These are phyloP conservation scores for Ochlodes sylvanus DNA, from an alignment of 2,888 invertebrate genomes.

Conservation along the genomic window DNA sequence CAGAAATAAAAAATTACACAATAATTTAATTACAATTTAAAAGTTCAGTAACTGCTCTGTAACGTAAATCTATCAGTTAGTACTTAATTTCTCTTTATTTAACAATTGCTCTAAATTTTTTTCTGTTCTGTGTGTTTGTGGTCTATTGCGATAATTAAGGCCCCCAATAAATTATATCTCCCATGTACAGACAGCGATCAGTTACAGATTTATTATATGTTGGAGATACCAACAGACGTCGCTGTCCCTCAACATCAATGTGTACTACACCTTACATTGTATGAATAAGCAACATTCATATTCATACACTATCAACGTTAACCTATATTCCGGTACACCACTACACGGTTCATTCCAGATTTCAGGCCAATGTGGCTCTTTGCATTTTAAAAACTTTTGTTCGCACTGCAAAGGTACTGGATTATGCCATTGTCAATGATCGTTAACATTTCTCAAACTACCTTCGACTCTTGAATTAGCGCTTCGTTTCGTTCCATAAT, in stretches of 20 bases:
- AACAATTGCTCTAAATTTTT: no score
- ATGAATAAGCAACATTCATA: slow-evolving; percentile 24
- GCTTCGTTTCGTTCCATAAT: not conserved
- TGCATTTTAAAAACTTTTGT: slow-evolving; percentile 21
- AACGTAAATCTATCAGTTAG: no score
- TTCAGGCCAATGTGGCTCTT: slow-evolving; percentile 15
- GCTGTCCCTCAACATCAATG: not conserved
- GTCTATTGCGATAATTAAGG: no score
- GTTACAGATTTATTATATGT: no score
- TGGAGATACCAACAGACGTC: no score
- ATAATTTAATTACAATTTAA: no score
- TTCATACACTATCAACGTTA: slow-evolving; percentile 30
- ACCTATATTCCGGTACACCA: slow-evolving; percentile 15
- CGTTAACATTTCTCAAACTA: slow-evolving; percentile 1
- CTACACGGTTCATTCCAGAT: slow-evolving; percentile 12
- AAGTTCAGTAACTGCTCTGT: no score
- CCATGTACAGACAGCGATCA: no score
- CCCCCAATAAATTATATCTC: no score
- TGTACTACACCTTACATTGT: not conserved
- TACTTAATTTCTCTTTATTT: no score
- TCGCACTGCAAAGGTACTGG: slow-evolving; percentile 12
- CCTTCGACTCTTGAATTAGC: not conserved
- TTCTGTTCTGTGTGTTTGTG: no score
- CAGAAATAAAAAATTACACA: no score
- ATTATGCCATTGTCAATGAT: not conserved